Evolutionary conservation across 2,888 invertebrate species (phyloP).

Genomic region (Caenorhabditis japonica): DNA sequence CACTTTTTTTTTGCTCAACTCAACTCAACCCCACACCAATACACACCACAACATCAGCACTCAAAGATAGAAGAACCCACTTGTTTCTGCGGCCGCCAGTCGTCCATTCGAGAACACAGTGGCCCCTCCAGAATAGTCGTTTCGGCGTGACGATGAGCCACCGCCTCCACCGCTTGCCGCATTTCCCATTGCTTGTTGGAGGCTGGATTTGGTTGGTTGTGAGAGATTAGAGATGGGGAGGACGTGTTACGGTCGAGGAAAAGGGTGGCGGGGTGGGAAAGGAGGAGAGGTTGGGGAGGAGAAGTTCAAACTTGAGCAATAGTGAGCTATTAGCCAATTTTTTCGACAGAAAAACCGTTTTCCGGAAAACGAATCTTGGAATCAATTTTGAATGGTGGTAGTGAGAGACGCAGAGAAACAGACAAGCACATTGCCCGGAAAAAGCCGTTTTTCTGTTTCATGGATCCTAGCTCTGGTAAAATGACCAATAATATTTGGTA

Average conservation of each 20-base stretch:
- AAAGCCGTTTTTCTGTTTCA: too few species aligned
- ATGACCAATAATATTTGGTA: too few species aligned
- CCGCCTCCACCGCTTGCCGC: conserved; percentile 44
- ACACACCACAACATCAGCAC: not conserved
- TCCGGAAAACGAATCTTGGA: too few species aligned
- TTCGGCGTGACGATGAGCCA: not conserved
- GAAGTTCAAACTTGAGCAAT: not conserved
- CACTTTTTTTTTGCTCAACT: too few species aligned
- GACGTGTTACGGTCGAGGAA: not conserved
- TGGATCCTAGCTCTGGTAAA: too few species aligned
- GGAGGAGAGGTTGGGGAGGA: not conserved
- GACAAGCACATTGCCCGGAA: too few species aligned
- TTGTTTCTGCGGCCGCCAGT: conserved; percentile 49
- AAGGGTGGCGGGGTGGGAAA: not conserved
- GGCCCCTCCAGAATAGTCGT: conserved; percentile 5
- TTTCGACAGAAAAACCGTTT: too few species aligned
- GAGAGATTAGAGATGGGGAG: not conserved
- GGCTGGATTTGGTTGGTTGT: not conserved
- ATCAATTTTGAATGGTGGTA: too few species aligned
- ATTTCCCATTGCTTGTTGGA: conserved; percentile 37
- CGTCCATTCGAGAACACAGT: conserved; percentile 51
- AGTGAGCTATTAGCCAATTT: not conserved
- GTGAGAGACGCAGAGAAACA: too few species aligned
- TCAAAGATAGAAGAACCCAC: conserved; percentile 25
- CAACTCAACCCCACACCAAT: too few species aligned